Evolutionary conservation across 2,888 invertebrate genomes (phyloP).

Genomic region (Brenthis daphne): DNA sequence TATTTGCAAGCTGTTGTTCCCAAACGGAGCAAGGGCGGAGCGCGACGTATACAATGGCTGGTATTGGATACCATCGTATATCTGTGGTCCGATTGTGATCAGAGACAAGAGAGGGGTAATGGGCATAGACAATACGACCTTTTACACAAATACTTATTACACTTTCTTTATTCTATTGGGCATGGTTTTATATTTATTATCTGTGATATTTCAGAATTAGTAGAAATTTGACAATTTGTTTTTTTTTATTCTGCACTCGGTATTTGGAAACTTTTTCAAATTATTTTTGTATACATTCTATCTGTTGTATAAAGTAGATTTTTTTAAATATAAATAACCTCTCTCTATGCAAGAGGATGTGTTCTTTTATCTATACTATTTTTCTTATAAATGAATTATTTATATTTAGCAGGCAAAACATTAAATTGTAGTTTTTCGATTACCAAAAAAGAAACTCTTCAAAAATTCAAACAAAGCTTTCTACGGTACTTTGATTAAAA

Average conservation of each 20-base stretch:
- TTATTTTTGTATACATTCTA: neutral
- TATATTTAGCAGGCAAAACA: too few relatives aligned
- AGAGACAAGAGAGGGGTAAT: constrained; percentile 61
- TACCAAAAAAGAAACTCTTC: too few relatives aligned
- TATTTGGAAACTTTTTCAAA: neutral
- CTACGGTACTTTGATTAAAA: too few relatives aligned
- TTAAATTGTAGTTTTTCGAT: too few relatives aligned
- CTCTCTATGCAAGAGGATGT: constrained; percentile 16
- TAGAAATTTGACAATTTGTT: neutral
- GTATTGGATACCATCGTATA: constrained; percentile 62
- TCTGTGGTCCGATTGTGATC: constrained; percentile 67
- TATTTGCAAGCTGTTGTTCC: constrained; percentile 75
- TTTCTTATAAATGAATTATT: too few relatives aligned
- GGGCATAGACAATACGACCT: constrained; percentile 34
- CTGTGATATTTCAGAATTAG: neutral
- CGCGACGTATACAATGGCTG: constrained; percentile 71
- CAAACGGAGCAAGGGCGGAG: constrained; percentile 61
- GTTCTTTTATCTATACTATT: too few relatives aligned
- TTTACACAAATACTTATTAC: constrained; percentile 20
- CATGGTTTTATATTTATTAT: constrained; percentile 29
- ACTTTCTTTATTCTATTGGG: constrained; percentile 25
- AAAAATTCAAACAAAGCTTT: too few relatives aligned
- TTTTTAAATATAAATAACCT: neutral
- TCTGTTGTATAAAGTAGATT: neutral
- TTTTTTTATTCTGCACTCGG: neutral